These are phyloP conservation scores for Carterocephalus palaemon DNA, from an alignment of 2,888 invertebrate species.

Conservation along the genomic window DNA sequence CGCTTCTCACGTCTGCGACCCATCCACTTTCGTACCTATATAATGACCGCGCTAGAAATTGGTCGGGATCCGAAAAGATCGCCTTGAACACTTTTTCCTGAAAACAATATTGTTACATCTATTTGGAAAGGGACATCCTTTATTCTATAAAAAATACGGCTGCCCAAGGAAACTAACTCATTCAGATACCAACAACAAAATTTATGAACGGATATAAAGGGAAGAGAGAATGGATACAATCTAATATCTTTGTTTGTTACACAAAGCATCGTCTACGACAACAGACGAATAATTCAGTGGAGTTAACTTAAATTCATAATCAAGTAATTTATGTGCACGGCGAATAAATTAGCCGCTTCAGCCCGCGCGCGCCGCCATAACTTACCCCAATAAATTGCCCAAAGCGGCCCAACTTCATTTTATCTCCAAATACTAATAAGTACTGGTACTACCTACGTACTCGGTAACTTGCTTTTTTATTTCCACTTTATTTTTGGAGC, in stretches of 20 bases:
- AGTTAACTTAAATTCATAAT: conserved; percentile 79
- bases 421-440: conserved; percentile 79
- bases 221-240: conserved; percentile 57
- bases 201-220: conserved; percentile 35
- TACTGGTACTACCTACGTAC: conserved; percentile 65
- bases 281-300: conserved; percentile 75
- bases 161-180: too few relatives aligned
- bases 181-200: conserved; percentile 1
- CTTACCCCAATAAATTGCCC: conserved; percentile 79
- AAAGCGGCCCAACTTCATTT: conserved; percentile 78
- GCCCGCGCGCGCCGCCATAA: conserved; percentile 76
- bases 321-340: conserved; percentile 80
- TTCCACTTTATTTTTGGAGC: conserved; percentile 55
- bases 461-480: conserved; percentile 53
- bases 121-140: too few relatives aligned
- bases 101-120: neutral
- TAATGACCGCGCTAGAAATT: conserved; percentile 19
- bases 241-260: conserved; percentile 70
- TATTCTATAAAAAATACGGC: too few relatives aligned
- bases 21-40: conserved; percentile 21
- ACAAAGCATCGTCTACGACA: conserved; percentile 72
- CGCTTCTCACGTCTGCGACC: conserved; percentile 45
- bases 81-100: neutral
- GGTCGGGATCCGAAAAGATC: conserved; percentile 1
- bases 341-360: conserved; percentile 77